These are phyloP conservation scores for Drosophila murphyi DNA, from an alignment of 1,140 invertebrate species.

Conservation along the genomic window DNA sequence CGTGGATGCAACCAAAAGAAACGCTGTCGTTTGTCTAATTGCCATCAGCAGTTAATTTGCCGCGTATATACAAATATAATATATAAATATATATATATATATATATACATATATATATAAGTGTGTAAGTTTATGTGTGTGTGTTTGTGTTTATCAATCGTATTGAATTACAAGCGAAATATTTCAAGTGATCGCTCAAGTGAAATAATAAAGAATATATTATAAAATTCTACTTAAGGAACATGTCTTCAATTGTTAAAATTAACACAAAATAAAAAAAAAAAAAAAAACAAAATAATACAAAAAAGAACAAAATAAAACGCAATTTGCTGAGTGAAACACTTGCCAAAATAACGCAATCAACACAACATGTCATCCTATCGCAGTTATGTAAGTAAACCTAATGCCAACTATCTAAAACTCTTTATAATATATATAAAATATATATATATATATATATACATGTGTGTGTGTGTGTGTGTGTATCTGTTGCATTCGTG, in stretches of 20 bases:
- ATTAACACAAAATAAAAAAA: constrained; percentile 35
- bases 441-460: not conserved
- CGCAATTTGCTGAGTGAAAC: constrained; percentile 28
- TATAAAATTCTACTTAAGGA: not conserved
- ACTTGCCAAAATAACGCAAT: constrained; percentile 66
- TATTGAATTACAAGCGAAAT: constrained; percentile 58
- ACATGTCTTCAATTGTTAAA: constrained; percentile 22
- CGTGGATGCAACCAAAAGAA: constrained; percentile 60
- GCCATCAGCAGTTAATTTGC: constrained; percentile 47
- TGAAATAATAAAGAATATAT: constrained; percentile 5
- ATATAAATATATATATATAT: too few relatives aligned
- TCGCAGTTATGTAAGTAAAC: constrained; percentile 84
- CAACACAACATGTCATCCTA: constrained; percentile 74
- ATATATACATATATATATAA: not conserved
- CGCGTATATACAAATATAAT: not conserved
- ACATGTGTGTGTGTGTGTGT: constrained; percentile 23
- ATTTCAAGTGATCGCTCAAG: constrained; percentile 15
- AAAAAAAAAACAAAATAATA: constrained; percentile 7
- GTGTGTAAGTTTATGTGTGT: constrained; percentile 17
- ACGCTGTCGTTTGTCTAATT: constrained; percentile 54
- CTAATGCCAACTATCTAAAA: constrained; percentile 50
- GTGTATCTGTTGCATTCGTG: constrained; percentile 14
- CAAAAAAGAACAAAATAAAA: constrained; percentile 28
- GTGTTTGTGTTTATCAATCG: constrained; percentile 15
- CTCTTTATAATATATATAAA: constrained; percentile 9